These are phyloP conservation scores for Xylota segnis DNA, from an alignment of 2,888 invertebrate species.

Conservation along the genomic window DNA sequence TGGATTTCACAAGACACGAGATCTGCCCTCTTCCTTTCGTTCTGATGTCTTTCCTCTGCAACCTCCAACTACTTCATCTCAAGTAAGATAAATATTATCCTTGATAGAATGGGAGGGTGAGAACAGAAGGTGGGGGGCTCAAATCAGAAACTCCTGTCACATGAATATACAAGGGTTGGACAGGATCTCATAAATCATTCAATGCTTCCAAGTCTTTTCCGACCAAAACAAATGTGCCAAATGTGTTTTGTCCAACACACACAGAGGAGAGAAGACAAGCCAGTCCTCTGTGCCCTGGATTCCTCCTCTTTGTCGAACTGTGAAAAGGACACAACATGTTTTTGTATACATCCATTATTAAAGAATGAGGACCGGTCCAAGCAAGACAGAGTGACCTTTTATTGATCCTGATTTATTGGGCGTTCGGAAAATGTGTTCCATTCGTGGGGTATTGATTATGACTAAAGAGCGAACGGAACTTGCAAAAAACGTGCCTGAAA, in stretches of 20 bases:
- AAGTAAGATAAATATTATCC: constrained; percentile 64
- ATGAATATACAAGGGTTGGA: constrained; percentile 78
- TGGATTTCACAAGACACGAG: constrained; percentile 56
- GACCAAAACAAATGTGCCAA: constrained; percentile 72
- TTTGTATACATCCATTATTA: constrained; percentile 45
- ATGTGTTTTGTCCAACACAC: constrained; percentile 54
- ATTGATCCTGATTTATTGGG: constrained; percentile 76
- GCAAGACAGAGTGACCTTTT: constrained; percentile 60
- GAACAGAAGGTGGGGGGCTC: constrained; percentile 29
- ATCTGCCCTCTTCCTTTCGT: constrained; percentile 36
- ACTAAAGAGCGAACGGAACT: constrained; percentile 49
- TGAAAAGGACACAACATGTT: constrained; percentile 66
- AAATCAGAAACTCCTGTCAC: constrained; percentile 77
- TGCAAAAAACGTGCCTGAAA: constrained; percentile 57
- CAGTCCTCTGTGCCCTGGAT: constrained; percentile 10
- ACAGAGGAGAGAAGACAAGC: constrained; percentile 23
- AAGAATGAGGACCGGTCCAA: constrained; percentile 47
- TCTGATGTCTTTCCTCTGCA: constrained; percentile 25
- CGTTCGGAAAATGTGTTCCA: constrained; percentile 51
- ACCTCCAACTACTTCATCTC: constrained; percentile 38
- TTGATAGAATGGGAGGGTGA: constrained; percentile 33
- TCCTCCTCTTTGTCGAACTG: constrained; percentile 56
- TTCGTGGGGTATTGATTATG: constrained; percentile 60
- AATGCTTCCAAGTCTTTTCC: constrained; percentile 64
- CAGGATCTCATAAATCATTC: constrained; percentile 78